Evolutionary conservation across 2,888 invertebrate species (phyloP), one percentile per base, ranked within the genome.

Genomic region (Hoplodrina ambigua): DNA sequence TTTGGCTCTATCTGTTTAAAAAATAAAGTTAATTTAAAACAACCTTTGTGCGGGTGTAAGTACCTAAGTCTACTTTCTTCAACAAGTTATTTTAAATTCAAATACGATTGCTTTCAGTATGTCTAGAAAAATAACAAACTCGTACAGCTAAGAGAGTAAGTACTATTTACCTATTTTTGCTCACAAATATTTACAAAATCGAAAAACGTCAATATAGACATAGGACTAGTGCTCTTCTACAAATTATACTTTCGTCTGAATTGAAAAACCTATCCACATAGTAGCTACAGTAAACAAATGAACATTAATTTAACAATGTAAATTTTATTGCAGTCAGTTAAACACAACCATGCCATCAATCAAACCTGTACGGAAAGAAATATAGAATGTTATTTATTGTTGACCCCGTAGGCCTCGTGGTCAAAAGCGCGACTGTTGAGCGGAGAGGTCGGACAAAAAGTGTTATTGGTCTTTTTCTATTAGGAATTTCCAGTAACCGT

Each of bases 11-110:
- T 44, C 7, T 72, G 19, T 17, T 41, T 41, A 41, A 20, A 53
- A n/a, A 61, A 50, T 37, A 50, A 57, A 53, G n/a, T 25, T 2
- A 2, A n/a, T 60, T 41, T 1, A 4, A 52, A 58, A 25, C 19
- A 55, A 41, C n/a, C 8, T 66, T 46, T 57, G 11, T 49, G 52
- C 2, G 17, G 0, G 1, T 57, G 7, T 41, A 53, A 57, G 13
- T 44, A 25, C 25, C 25, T 25, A 30, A 53, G 33, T 11, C 10
- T 20, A 25, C 7, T 13, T 44, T 73, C 33, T 46, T 72, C 30
- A 57, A 73, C 10, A 20, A 72, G 8, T 59, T 17, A 59, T 13
- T 59, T 58, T 55, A 75, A 67, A 49, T 75, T 66, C 49, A 57
- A 65, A 53, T 30, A 33, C 4, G 6, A 41, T 37, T 74, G 4